Percentiles rank a stretch among this genome's conserved stretches.
Conservation (phyloP, 2,888 invertebrate species). For the Cosmia trapezina region DNA sequence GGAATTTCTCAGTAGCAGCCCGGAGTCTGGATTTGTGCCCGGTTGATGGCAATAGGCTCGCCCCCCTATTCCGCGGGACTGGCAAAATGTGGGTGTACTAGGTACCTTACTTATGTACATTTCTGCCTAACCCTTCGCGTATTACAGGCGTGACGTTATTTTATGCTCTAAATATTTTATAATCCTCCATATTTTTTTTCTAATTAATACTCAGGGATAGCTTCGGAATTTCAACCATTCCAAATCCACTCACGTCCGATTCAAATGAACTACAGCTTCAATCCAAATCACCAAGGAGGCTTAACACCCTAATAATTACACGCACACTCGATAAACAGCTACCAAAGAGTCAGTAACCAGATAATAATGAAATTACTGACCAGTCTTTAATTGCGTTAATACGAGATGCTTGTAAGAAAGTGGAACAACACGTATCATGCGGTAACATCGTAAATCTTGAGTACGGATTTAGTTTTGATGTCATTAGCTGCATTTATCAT, state of each 20-base stretch:
- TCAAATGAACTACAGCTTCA: slow-evolving; percentile 16
- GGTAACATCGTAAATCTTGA: slow-evolving; percentile 26
- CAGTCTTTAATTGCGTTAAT: slow-evolving; percentile 65
- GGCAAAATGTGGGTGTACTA: neutral
- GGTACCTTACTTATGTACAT: too few species aligned
- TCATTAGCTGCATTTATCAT: slow-evolving; percentile 1
- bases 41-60: neutral
- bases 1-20: neutral
- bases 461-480: slow-evolving; percentile 7
- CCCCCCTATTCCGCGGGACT: too few species aligned
- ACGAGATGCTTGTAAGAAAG: slow-evolving; percentile 41
- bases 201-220: neutral
- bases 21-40: neutral
- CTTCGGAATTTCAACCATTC: slow-evolving; percentile 10
- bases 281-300: slow-evolving; percentile 1
- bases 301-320: slow-evolving; percentile 40
- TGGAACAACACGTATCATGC: slow-evolving; percentile 27
- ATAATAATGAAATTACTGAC: slow-evolving; percentile 73
- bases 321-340: slow-evolving; percentile 58
- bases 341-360: slow-evolving; percentile 63
- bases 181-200: neutral
- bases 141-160: neutral
- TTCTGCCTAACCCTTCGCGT: too few species aligned
- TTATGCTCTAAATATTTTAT: too few species aligned
- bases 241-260: slow-evolving; percentile 37